Conservation (phyloP, 2,113 vertebrate species). For the Erythrolamprus reginae region DNA sequence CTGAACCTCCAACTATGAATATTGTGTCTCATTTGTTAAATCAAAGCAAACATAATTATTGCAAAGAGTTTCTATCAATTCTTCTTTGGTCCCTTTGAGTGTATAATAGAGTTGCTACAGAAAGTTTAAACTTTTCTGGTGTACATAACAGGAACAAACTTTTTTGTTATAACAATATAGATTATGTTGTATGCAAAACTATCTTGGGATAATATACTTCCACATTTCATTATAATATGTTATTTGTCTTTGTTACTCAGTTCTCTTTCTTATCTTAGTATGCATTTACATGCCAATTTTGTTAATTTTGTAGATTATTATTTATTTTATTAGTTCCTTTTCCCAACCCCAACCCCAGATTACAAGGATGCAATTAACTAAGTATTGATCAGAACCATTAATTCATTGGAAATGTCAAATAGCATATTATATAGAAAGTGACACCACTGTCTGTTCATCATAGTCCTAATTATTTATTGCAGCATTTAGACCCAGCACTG, state of each 20-base stretch:
- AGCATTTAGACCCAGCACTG: neutral
- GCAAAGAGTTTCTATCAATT: neutral
- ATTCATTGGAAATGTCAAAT: neutral
- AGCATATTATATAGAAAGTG: neutral
- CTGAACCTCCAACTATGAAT: neutral
- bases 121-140: neutral
- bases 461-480: neutral
- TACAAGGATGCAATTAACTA: neutral
- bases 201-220: neutral
- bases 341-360: neutral
- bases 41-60: constrained; percentile 14
- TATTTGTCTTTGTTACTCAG: neutral
- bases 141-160: neutral
- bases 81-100: constrained; percentile 28
- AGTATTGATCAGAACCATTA: neutral
- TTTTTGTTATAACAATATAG: neutral
- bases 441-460: neutral
- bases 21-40: constrained; percentile 40
- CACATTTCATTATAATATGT: neutral
- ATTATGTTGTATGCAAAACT: neutral
- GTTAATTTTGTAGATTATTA: neutral
- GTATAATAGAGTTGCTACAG: neutral
- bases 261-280: neutral
- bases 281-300: neutral
- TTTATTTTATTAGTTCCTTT: neutral